Base-by-base conservation (phyloP, 1,140 invertebrate genomes). In the Drosophila bifasciata region DNA sequence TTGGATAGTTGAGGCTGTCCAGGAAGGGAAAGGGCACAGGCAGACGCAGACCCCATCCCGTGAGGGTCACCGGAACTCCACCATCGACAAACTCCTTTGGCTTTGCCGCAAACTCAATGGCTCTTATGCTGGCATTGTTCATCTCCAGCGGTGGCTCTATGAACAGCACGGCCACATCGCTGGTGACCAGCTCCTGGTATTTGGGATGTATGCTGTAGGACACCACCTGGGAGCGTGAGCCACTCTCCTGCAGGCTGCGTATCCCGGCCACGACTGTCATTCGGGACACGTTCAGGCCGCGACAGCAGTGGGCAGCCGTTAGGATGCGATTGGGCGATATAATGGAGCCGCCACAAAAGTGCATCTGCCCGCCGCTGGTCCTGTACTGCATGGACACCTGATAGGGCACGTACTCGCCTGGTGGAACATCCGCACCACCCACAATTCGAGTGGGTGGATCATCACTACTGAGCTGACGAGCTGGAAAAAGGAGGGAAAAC, bases 251-350 rank as follows among this genome's bases (percentile, higher is more conserved):
- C 3, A 93, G 68, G 39, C 80, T 90, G 16, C 92, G 91, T 4
- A 92, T 91, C 7, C 93, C 93, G 5, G 92, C 89, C n/a, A 93
- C 90, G 5, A 92, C 90, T 1, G 86, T 80, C 55, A 93, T 91
- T 13, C 71, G 63, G 1, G 52, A 51, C 0, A 53, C 61, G 36
- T 91, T 84, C 0, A 89, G 55, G 0, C 76, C 88, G 5, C 67
- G 23, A 36, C 91, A 90, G 49, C 92, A 92, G 56, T 92, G 92
- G 2, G 91, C 92, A 3, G 92, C 92, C 1, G 92, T 92, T 0
- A 92, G 57, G 13, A 92, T 61, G 21, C 77, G 80, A 55, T 90
- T 57, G 2, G 90, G 46, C 0, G 75, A 46, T 8, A 92, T 85
- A 9, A 92, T 91, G 0, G 92, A 91, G 9, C 92, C 92, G 4